These are phyloP conservation scores for Coturnix japonica DNA, from an alignment of 2,113 vertebrate species.

Conservation along the genomic window DNA sequence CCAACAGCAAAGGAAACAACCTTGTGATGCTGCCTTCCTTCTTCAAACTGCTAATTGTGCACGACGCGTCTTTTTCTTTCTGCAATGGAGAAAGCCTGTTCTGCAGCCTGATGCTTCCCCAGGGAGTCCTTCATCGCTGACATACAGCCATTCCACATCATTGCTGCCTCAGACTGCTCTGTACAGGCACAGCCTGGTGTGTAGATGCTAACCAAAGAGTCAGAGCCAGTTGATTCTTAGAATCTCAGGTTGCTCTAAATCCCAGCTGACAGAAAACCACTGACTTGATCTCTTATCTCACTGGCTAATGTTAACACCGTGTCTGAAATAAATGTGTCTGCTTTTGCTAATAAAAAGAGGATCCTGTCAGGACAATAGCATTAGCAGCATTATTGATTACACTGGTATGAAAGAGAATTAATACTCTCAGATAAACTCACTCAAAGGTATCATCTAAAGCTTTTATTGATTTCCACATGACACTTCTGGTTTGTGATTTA, in stretches of 20 bases:
- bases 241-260: background rate
- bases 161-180: background rate
- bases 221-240: background rate
- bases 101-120: background rate
- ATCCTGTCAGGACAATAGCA: background rate
- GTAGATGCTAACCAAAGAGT: background rate
- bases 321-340: constrained; percentile 38
- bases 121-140: background rate
- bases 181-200: background rate
- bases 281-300: background rate
- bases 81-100: background rate
- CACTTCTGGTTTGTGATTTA: constrained; percentile 38
- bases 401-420: constrained; percentile 7
- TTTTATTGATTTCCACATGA: constrained; percentile 54
- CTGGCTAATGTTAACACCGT: constrained; percentile 18
- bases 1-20: background rate
- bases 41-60: background rate
- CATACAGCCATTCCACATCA: background rate
- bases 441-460: constrained; percentile 38
- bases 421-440: constrained; percentile 19
- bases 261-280: background rate
- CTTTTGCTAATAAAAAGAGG: constrained; percentile 48
- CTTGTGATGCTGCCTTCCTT: background rate
- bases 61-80: background rate
- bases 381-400: constrained; percentile 38